Evolutionary conservation across 2,888 invertebrate species (phyloP).

Genomic region (Automeris io): DNA sequence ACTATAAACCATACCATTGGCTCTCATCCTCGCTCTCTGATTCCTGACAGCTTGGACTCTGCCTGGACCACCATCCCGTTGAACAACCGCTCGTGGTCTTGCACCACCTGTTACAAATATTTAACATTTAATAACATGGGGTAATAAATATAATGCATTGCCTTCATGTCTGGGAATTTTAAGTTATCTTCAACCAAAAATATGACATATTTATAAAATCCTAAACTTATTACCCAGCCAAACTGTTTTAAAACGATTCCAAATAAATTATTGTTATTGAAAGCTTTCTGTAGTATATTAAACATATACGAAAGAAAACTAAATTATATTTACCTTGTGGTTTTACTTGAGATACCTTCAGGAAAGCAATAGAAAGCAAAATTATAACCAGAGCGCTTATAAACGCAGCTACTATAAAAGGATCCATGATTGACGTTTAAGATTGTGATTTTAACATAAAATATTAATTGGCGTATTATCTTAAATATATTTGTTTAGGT

Average conservation of each 20-base stretch:
- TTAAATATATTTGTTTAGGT: too few species aligned
- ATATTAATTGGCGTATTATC: too few species aligned
- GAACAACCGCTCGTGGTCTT: slow-evolving; percentile 52
- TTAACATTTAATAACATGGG: too few species aligned
- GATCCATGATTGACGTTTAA: slow-evolving; percentile 46
- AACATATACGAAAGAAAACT: not conserved
- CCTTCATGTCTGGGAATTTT: too few species aligned
- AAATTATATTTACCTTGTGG: slow-evolving; percentile 37
- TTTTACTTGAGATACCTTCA: slow-evolving; percentile 47
- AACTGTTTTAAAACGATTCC: too few species aligned
- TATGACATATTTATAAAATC: too few species aligned
- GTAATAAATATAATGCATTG: too few species aligned
- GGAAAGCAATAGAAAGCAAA: slow-evolving; percentile 47
- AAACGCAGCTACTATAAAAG: slow-evolving; percentile 61
- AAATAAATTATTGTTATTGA: too few species aligned
- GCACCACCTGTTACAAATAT: slow-evolving; percentile 36
- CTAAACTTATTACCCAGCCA: too few species aligned
- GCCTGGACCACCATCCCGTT: slow-evolving; percentile 77
- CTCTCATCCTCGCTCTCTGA: slow-evolving; percentile 81
- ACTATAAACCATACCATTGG: slow-evolving; percentile 54
- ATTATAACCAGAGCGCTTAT: slow-evolving; percentile 57
- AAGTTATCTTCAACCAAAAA: too few species aligned
- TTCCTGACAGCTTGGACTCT: slow-evolving; percentile 85
- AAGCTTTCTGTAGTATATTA: slow-evolving; percentile 7
- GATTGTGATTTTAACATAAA: not conserved